These are phyloP conservation scores for Danionella cerebrum DNA, from an alignment of 2,113 vertebrate genomes.

Conservation along the genomic window DNA sequence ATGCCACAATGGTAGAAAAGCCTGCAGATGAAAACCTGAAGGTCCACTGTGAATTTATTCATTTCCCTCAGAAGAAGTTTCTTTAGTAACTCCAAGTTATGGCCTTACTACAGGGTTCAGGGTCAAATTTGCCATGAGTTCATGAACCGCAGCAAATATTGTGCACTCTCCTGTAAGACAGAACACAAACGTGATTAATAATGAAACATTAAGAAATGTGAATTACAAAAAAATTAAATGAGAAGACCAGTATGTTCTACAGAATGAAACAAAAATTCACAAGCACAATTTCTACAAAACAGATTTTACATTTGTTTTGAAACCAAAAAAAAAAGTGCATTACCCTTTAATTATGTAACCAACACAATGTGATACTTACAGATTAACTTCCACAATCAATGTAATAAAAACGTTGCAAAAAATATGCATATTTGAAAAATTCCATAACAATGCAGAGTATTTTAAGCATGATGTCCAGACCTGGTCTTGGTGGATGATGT, in stretches of 20 bases:
- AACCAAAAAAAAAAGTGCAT: too few relatives aligned
- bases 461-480: constrained; percentile 38
- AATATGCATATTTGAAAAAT: too few relatives aligned
- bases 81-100: constrained; percentile 59
- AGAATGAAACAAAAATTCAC: too few relatives aligned
- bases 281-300: not conserved
- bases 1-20: constrained; percentile 36
- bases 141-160: constrained; percentile 96
- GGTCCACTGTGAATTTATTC: constrained; percentile 35
- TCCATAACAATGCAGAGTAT: not conserved
- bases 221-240: not conserved
- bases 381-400: too few relatives aligned
- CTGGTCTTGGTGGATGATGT: constrained; percentile 88
- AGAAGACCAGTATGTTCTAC: not conserved
- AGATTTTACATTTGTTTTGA: too few relatives aligned
- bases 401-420: too few relatives aligned
- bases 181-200: constrained; percentile 23
- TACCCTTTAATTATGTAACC: too few relatives aligned
- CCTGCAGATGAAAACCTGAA: constrained; percentile 56
- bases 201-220: not conserved
- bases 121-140: constrained; percentile 95
- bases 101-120: constrained; percentile 86
- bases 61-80: constrained; percentile 50
- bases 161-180: constrained; percentile 91
- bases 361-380: too few relatives aligned